Evolutionary conservation across 2,113 vertebrate genomes (phyloP).

Genomic region (Motacilla tschutschensis): DNA sequence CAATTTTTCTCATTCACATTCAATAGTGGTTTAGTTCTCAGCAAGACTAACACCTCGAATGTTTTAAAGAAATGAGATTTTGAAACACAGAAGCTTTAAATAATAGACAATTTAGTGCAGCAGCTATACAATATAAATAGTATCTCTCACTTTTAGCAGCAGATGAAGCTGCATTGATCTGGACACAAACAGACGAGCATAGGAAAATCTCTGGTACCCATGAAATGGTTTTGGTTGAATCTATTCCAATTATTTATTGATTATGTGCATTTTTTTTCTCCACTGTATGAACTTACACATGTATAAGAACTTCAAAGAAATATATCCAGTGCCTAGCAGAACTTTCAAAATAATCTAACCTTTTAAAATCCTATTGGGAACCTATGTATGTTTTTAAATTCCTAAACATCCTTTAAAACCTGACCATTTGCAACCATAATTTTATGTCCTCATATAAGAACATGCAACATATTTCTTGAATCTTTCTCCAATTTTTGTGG

Average conservation of each 20-base stretch:
- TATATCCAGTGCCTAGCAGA: not conserved
- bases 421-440: not conserved
- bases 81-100: conserved; percentile 23
- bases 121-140: not conserved
- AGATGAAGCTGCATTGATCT: conserved; percentile 44
- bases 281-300: not conserved
- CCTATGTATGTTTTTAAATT: conserved; percentile 11
- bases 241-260: conserved; percentile 44
- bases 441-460: not conserved
- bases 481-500: not conserved
- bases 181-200: not conserved
- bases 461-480: not conserved
- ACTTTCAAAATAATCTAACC: conserved; percentile 28
- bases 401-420: not conserved
- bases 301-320: conserved; percentile 36
- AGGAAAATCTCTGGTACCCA: not conserved
- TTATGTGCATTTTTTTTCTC: conserved; percentile 34
- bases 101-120: not conserved
- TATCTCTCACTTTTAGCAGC: conserved; percentile 6
- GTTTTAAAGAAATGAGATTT: conserved; percentile 12
- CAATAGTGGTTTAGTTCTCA: not conserved
- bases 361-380: conserved; percentile 6
- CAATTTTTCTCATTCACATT: not conserved
- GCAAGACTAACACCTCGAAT: not conserved
- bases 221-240: not conserved